Base-by-base conservation (phyloP, 2,113 vertebrate genomes). In the Lepisosteus oculatus region DNA sequence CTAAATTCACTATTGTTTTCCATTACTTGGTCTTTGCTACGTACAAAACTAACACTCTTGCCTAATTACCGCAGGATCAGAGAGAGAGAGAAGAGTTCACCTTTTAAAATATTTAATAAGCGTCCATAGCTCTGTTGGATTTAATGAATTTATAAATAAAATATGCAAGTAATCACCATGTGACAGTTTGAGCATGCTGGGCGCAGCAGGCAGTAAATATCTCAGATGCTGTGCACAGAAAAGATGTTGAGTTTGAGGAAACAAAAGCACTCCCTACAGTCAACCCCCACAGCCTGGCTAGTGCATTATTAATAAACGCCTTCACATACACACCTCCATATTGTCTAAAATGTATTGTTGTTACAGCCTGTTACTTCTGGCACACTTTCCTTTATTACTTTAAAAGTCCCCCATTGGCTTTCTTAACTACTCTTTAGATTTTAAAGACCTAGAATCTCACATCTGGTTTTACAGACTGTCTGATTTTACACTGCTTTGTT, bases 71-170 rank as follows among this genome's bases (percentile, higher is more conserved):
- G 61, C 55, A 15, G 63, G 12, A 64, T 64, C 61, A 42, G 61
- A 63, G 61, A 71, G 59, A 54, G 42, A 43, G 41, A 0, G 63
- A 61, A 17, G 45, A 43, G 45, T 64, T 64, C 59, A 71, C 61
- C 69, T 61, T 71, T 71, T 71, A 63, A 62, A 71, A 63, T 71
- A 71, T 63, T 71, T 71, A 29, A 63, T 15, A 14, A 63, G 59
- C 8, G 47, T 6, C 43, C 14, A 43, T 62, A 45, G 69, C 68
- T 59, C 59, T 4, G 42, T 9, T 12, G 69, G 59, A 61, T 45
- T 45, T n/a, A 55, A 71, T 63, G 61, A 47, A 71, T 51, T 64
- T 54, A 42, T 55, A 8, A 71, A 54, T 70, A 43, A 13, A 43
- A 7, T 9, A 51, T 51, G 57, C 57, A 59, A 14, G n/a, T 8